These are phyloP conservation scores for Acanthaster planci DNA, from an alignment of 35 echinoderm and acorn worm species.

Conservation along the genomic window DNA sequence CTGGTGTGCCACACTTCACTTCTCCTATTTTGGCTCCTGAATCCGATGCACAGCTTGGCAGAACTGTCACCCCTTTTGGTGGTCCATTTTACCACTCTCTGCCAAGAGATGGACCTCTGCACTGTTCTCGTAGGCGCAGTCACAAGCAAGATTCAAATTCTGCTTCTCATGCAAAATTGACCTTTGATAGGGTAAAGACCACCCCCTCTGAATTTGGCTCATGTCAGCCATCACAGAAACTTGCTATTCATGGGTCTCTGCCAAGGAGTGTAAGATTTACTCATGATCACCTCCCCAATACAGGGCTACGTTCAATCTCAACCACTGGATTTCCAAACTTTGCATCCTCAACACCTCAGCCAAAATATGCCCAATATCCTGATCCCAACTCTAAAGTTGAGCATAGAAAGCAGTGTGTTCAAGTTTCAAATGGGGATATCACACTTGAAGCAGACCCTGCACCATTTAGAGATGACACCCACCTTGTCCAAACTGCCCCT, in stretches of 20 bases:
- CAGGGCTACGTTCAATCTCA: not conserved
- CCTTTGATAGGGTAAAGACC: too few species aligned
- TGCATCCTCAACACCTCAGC: not conserved
- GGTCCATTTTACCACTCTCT: constrained; percentile 20
- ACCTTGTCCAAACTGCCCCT: constrained; percentile 21
- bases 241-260: not conserved
- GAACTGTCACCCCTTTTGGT: constrained; percentile 22
- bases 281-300: not conserved
- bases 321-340: not conserved
- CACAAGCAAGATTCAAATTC: not conserved
- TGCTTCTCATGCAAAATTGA: not conserved
- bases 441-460: not conserved
- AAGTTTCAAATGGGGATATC: too few species aligned
- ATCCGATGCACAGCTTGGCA: not conserved
- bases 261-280: constrained; percentile 25
- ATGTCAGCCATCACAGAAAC: too few species aligned
- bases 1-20: not conserved
- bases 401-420: not conserved
- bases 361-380: not conserved
- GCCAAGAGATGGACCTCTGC: not conserved
- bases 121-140: not conserved
- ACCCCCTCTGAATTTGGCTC: too few species aligned
- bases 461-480: constrained; percentile 18
- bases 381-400: not conserved
- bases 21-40: not conserved